Evolutionary conservation across 1,140 invertebrate genomes (phyloP), one percentile per base, ranked within the genome.

Genomic region (Gonatopus flavifemur): DNA sequence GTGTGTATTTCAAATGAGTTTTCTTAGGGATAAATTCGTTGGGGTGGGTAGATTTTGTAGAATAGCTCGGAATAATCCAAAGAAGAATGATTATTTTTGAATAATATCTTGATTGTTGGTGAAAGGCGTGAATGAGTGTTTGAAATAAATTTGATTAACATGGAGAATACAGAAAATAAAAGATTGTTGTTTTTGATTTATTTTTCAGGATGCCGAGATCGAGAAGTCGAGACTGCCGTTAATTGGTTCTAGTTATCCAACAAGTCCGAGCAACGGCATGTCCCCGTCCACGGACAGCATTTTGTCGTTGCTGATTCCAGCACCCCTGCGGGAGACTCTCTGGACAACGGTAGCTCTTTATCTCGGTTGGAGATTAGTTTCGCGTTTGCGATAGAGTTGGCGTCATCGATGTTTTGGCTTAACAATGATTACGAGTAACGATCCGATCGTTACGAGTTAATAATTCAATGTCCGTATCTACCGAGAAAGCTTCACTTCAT

Each of bases 331-430:
- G 19, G 76, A 77, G 46, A 78, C 76, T 2, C 53, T 78, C 15
- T 78, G 76, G 76, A 75, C 74, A 62, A 77, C 74, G 44, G 65
- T 78, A 15, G 74, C 74, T 16, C 58, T 78, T n/a, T 78, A 78
- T 47, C 64, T 78, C 13, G 74, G 76, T 35, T 78, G 76, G 76
- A 69, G 74, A 52, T 58, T 78, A 18, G 74, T 78, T 13, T 76
- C 76, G 0, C 74, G 70, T 53, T 57, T 78, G 39, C 76, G 76
- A 77, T 78, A 78, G 69, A 69, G 50, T 54, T 55, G 43, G 42
- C 32, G 24, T 16, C 32, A 13, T 30, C 25, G 31, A n/a, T 25
- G 4, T 25, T 13, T 40, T 25, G 21, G n/a, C n/a, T n/a, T n/a
- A n/a, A n/a, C n/a, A n/a, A n/a, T n/a, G n/a, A n/a, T n/a, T n/a